Evolutionary conservation across 2,113 vertebrate species (phyloP).

Genomic region (Sigmodon hispidus): DNA sequence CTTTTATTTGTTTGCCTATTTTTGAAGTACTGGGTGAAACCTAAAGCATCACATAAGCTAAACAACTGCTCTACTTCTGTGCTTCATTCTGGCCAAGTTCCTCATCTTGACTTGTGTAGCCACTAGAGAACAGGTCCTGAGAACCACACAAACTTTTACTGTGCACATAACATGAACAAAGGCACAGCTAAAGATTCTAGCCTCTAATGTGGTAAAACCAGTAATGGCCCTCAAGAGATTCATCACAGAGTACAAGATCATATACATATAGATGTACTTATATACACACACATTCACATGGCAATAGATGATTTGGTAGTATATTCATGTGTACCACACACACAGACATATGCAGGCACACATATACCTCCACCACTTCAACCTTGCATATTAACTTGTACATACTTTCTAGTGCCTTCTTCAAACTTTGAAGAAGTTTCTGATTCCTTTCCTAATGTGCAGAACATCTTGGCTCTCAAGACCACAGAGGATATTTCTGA

Average conservation of each 20-base stretch:
- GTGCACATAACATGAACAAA: not conserved
- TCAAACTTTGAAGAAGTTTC: not conserved
- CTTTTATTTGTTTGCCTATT: not conserved
- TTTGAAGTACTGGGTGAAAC: not conserved
- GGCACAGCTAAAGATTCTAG: not conserved
- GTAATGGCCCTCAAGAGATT: not conserved
- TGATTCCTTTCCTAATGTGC: constrained; percentile 15
- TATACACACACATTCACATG: not conserved
- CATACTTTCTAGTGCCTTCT: not conserved
- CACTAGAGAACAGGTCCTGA: constrained; percentile 9
- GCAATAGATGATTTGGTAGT: not conserved
- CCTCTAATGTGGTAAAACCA: not conserved
- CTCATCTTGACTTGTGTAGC: not conserved
- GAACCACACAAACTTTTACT: not conserved
- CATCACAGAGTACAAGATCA: not conserved
- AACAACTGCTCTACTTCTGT: not conserved
- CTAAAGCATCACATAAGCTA: not conserved
- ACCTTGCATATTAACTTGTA: not conserved
- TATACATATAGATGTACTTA: not conserved
- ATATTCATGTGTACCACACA: too few species aligned
- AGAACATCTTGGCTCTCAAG: not conserved
- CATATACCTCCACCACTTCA: not conserved
- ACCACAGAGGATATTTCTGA: not conserved
- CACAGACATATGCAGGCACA: not conserved
- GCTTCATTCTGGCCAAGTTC: not conserved